phyloP scores from a whole-genome alignment of 1,140 invertebrate genomes.

The Pseudoatta argentina region DNA sequence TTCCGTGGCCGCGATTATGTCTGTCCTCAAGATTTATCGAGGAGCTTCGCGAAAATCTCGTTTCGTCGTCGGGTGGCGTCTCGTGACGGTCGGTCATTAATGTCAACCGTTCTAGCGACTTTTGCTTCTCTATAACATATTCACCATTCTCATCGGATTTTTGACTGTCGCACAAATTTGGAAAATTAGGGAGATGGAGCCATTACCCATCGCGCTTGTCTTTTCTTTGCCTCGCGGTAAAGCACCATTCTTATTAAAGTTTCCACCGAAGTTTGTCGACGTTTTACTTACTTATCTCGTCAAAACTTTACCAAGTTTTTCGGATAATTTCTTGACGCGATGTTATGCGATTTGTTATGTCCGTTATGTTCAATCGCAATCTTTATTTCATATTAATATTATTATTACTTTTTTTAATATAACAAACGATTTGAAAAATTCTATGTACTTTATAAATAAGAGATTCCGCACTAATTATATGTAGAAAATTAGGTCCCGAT shows the following conservation, averaged over 20 bases:
- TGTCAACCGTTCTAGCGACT: slow-evolving; percentile 56
- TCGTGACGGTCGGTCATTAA: slow-evolving; percentile 76
- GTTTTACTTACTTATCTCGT: slow-evolving; percentile 45
- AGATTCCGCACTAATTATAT: too few species aligned
- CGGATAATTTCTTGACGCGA: slow-evolving; percentile 55
- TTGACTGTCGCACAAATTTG: slow-evolving; percentile 60
- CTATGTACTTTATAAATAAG: neutral
- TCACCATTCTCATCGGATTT: slow-evolving; percentile 21
- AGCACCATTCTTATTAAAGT: slow-evolving; percentile 66
- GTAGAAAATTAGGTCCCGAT: too few species aligned
- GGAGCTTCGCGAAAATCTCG: slow-evolving; percentile 44
- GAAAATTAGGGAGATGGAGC: slow-evolving; percentile 58
- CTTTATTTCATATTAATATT: slow-evolving; percentile 21
- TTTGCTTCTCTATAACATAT: slow-evolving; percentile 36
- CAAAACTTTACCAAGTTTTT: slow-evolving; percentile 49
- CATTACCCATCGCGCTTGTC: neutral
- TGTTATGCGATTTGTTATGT: slow-evolving; percentile 24
- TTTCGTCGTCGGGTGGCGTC: slow-evolving; percentile 61
- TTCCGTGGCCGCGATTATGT: slow-evolving; percentile 43
- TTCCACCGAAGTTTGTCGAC: slow-evolving; percentile 37
- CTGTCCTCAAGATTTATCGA: slow-evolving; percentile 47
- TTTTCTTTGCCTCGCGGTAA: neutral
- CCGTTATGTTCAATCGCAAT: neutral
- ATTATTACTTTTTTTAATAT: neutral
- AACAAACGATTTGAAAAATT: neutral